These are phyloP conservation scores for Cossypha heuglini DNA, from an alignment of 2,797 vertebrate species.

Conservation along the genomic window DNA sequence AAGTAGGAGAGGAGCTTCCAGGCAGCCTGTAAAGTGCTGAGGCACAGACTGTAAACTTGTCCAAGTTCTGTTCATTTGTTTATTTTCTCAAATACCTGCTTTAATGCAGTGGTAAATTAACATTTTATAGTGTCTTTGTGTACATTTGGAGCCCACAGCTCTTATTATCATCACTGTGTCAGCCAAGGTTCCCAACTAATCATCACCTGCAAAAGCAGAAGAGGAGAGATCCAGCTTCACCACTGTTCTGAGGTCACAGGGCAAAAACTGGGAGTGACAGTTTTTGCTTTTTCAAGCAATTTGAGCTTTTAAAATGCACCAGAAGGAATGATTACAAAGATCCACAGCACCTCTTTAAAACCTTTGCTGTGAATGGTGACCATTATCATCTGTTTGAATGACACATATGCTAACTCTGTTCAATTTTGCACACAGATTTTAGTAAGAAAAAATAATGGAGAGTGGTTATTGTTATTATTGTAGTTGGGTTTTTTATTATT, in stretches of 20 bases:
- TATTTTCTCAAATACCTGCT: background rate
- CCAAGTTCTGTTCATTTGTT: background rate
- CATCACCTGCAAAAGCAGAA: background rate
- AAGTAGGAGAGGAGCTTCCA: background rate
- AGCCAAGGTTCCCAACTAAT: background rate
- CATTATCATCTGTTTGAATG: background rate
- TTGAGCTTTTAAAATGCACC: background rate
- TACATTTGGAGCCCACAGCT: background rate
- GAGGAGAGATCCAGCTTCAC: background rate
- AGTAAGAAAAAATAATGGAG: background rate
- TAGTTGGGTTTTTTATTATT: background rate
- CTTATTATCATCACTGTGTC: background rate
- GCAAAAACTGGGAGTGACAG: fast-evolving
- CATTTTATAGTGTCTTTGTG: background rate
- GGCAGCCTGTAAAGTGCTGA: background rate
- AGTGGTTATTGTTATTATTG: background rate
- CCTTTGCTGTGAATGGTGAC: background rate
- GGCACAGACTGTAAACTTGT: background rate
- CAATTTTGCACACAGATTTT: background rate
- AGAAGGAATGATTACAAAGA: background rate
- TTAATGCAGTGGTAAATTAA: background rate
- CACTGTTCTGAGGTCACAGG: background rate
- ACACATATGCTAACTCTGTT: background rate
- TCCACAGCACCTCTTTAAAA: background rate
- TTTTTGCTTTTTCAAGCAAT: background rate